These are phyloP conservation scores for Heliconius hewitsoni DNA, from an alignment of 1,140 invertebrate species.

Conservation along the genomic window DNA sequence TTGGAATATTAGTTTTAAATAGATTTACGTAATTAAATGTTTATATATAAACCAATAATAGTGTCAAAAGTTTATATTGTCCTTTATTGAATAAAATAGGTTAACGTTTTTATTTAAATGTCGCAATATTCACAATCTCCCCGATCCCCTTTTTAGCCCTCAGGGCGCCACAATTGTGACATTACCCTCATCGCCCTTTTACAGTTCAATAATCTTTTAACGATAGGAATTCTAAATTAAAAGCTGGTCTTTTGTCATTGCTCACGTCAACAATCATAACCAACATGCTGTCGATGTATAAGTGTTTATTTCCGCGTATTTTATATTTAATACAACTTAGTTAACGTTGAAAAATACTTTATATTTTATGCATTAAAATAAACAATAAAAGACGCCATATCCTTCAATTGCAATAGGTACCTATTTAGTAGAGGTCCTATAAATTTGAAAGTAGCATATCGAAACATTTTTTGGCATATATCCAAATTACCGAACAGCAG, in stretches of 20 bases:
- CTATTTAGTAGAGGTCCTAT: constrained; percentile 40
- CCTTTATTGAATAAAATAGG: neutral
- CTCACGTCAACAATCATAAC: neutral
- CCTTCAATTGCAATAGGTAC: constrained; percentile 49
- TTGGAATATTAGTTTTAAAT: too few relatives aligned
- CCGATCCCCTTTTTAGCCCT: constrained; percentile 32
- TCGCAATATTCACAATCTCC: constrained; percentile 1
- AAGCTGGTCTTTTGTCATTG: constrained; percentile 11
- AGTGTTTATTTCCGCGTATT: neutral
- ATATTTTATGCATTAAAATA: too few relatives aligned
- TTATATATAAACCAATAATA: too few relatives aligned
- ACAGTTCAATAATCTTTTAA: constrained; percentile 65
- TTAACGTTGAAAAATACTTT: too few relatives aligned
- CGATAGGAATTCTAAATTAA: constrained; percentile 35
- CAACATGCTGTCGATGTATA: neutral
- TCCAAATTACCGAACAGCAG: constrained; percentile 58
- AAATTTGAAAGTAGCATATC: constrained; percentile 45
- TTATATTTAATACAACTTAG: too few relatives aligned
- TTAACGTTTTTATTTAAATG: neutral
- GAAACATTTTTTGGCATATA: constrained; percentile 61
- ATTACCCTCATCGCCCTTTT: constrained; percentile 63
- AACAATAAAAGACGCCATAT: constrained; percentile 30
- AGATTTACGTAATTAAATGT: too few relatives aligned
- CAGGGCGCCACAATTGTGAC: constrained; percentile 61
- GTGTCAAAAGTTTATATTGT: neutral